These are phyloP conservation scores for Abscondita cerata DNA, from an alignment of 2,888 invertebrate species.

Conservation along the genomic window DNA sequence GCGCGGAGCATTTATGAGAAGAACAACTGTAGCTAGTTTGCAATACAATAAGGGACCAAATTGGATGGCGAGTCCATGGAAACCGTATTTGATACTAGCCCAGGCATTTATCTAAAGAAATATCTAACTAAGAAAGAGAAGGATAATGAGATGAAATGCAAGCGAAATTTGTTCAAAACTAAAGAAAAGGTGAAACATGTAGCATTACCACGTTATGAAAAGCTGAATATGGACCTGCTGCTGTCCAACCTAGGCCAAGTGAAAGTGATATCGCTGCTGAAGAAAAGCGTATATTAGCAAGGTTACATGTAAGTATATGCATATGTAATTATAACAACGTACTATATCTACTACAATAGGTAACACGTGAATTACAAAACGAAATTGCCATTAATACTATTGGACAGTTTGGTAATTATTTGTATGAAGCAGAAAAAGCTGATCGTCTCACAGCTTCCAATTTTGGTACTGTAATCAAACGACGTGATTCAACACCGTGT, in stretches of 20 bases:
- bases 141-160: neutral
- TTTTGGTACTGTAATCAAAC: neutral
- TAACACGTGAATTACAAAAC: neutral
- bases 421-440: neutral
- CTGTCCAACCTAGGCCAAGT: neutral
- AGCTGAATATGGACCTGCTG: neutral
- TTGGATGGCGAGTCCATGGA: neutral
- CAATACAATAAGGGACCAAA: neutral
- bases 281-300: neutral
- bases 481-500: neutral
- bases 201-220: neutral
- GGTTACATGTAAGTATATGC: neutral
- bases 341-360: neutral
- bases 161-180: neutral
- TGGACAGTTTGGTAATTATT: slow-evolving; percentile 1
- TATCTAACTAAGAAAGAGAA: neutral
- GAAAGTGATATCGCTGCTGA: neutral
- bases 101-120: neutral
- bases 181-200: neutral
- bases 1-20: neutral
- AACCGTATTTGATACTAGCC: neutral
- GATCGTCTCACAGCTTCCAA: neutral
- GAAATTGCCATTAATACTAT: neutral
- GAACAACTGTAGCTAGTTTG: neutral
- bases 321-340: neutral